These are phyloP conservation scores for Oryzias melastigma DNA, from an alignment of 2,113 vertebrate genomes.

Conservation along the genomic window DNA sequence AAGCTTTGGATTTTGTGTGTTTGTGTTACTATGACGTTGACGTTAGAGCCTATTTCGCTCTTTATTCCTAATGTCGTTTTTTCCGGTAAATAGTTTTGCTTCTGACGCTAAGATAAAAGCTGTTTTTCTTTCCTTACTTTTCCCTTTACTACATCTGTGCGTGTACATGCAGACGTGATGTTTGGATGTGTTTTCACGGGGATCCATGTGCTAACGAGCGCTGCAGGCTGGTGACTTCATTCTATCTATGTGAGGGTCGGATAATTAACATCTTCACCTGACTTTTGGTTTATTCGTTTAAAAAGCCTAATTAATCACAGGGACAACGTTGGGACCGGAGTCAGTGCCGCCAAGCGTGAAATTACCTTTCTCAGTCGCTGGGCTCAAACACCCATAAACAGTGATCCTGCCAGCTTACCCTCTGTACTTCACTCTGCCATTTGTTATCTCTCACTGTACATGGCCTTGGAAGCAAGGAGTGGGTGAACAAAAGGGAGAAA, in stretches of 20 bases:
- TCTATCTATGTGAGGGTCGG: slow-evolving; percentile 57
- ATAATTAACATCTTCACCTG: slow-evolving; percentile 78
- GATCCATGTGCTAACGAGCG: slow-evolving; percentile 15
- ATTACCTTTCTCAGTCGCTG: slow-evolving; percentile 71
- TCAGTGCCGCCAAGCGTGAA: slow-evolving; percentile 67
- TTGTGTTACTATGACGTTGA: slow-evolving; percentile 15
- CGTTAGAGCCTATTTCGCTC: background rate
- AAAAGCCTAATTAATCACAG: slow-evolving; percentile 77
- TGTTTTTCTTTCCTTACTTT: background rate
- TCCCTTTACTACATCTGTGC: background rate
- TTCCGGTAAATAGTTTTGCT: background rate
- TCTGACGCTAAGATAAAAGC: background rate
- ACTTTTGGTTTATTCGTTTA: slow-evolving; percentile 68
- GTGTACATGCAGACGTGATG: slow-evolving; percentile 1
- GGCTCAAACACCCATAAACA: slow-evolving; percentile 70
- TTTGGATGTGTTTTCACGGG: slow-evolving; percentile 4
- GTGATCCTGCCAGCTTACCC: slow-evolving; percentile 61
- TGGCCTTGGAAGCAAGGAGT: slow-evolving; percentile 34
- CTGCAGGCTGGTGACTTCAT: slow-evolving; percentile 36
- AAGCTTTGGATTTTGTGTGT: slow-evolving; percentile 2
- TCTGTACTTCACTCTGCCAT: slow-evolving; percentile 44
- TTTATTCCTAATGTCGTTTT: slow-evolving; percentile 7
- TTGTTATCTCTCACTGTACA: slow-evolving; percentile 49
- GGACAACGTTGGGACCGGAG: slow-evolving; percentile 65
- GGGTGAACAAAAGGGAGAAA: slow-evolving; percentile 27